Conservation (phyloP, 2,797 vertebrate genomes). For the Sebastes minor region DNA sequence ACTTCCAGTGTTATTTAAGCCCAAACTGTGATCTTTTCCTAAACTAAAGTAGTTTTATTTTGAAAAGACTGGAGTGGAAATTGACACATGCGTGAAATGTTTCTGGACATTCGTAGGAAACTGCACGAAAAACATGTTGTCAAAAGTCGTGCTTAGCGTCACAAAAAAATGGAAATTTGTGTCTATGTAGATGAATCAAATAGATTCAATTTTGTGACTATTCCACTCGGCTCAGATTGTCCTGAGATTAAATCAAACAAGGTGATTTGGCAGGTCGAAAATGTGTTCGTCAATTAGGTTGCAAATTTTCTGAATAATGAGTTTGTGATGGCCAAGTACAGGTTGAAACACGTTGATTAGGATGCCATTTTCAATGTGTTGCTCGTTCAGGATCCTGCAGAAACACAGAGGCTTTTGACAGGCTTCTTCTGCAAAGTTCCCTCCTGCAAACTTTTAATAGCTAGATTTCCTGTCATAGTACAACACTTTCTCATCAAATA, state of each 20-base stretch:
- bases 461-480: not conserved
- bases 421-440: slow-evolving; percentile 14
- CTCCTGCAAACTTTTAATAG: slow-evolving; percentile 40
- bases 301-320: not conserved
- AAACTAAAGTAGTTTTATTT: too few relatives aligned
- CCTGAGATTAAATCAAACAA: slow-evolving; percentile 4
- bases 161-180: too few relatives aligned
- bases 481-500: slow-evolving; percentile 25
- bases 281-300: not conserved
- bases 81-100: too few relatives aligned
- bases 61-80: too few relatives aligned
- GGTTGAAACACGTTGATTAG: slow-evolving; percentile 1
- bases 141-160: too few relatives aligned
- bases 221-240: not conserved
- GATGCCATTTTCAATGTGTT: not conserved
- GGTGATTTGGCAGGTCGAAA: not conserved
- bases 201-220: too few relatives aligned
- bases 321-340: slow-evolving; percentile 1
- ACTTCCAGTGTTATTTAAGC: too few relatives aligned
- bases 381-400: not conserved
- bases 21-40: too few relatives aligned
- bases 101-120: too few relatives aligned
- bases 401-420: not conserved
- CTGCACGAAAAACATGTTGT: too few relatives aligned
- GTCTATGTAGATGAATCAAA: too few relatives aligned